A percentile compares a stretch with the other conserved stretches of the same genome.
Conservation (phyloP, 2,797 vertebrate species). For the Hoplostethus mediterraneus region DNA sequence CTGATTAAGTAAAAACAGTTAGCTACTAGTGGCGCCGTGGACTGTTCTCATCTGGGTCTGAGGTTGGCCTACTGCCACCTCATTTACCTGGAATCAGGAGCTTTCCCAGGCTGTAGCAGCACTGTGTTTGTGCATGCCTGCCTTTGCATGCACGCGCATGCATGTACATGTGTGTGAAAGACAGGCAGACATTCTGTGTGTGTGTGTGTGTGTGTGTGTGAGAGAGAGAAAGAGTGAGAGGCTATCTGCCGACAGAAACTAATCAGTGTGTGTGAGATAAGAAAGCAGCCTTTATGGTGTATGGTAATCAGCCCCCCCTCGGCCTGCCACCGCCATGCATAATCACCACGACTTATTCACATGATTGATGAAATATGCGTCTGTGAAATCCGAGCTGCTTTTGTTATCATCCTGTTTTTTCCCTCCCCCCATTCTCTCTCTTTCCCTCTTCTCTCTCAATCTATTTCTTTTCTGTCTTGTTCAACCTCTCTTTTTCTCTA, state of each 20-base stretch:
- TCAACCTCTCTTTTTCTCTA: conserved; percentile 65
- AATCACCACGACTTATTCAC: conserved; percentile 87
- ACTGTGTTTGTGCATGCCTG: conserved; percentile 23
- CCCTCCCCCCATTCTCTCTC: conserved; percentile 54
- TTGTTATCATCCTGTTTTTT: conserved; percentile 81
- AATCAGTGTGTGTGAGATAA: conserved; percentile 85
- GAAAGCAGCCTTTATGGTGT: conserved; percentile 87
- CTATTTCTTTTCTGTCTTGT: conserved; percentile 61
- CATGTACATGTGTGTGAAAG: conserved; percentile 20
- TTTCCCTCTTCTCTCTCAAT: conserved; percentile 62
- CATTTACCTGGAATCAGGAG: conserved; percentile 44
- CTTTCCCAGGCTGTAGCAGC: not conserved
- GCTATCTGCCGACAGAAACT: conserved; percentile 85
- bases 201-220: conserved; percentile 22
- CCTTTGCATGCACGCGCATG: not conserved
- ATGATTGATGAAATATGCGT: conserved; percentile 88
- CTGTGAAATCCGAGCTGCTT: conserved; percentile 83
- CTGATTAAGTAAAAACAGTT: conserved; percentile 26
- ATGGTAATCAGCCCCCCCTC: conserved; percentile 84
- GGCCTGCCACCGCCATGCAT: conserved; percentile 82
- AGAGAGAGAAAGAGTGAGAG: conserved; percentile 68
- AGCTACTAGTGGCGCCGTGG: conserved; percentile 11
- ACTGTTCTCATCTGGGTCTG: conserved; percentile 34
- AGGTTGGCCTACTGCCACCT: conserved; percentile 18
- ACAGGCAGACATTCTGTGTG: conserved; percentile 4